Evolutionary conservation across 2,797 vertebrate genomes (phyloP).

Genomic region (Masticophis lateralis): DNA sequence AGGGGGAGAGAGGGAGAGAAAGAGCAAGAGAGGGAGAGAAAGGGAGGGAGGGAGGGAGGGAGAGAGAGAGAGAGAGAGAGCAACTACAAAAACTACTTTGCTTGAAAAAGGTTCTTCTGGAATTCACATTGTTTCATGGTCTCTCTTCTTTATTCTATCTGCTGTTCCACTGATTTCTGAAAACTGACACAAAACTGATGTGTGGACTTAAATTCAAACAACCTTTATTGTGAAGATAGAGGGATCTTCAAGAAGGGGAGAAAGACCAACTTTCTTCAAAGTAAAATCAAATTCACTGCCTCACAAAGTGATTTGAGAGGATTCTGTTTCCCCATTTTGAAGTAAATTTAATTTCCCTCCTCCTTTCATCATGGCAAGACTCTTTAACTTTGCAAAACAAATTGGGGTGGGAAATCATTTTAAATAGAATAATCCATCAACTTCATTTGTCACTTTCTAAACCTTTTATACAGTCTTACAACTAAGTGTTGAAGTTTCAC

Average conservation of each 20-base stretch:
- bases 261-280: not conserved
- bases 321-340: not conserved
- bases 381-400: not conserved
- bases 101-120: constrained; percentile 24
- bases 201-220: constrained; percentile 18
- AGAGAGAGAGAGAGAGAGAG: not conserved
- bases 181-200: not conserved
- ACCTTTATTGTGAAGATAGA: constrained; percentile 1
- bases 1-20: too few species aligned
- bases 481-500: not conserved
- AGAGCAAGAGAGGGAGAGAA: too few species aligned
- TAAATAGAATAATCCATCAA: not conserved
- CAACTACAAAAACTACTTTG: not conserved
- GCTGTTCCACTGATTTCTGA: not conserved
- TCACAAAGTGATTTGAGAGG: not conserved
- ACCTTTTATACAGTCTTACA: not conserved
- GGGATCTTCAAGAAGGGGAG: constrained; percentile 4
- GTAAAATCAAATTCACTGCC: not conserved
- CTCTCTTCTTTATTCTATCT: not conserved
- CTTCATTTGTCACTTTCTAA: not conserved
- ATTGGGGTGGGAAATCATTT: not conserved
- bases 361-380: not conserved
- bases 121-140: not conserved
- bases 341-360: not conserved
- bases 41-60: too few species aligned